Evolutionary conservation across 2,113 vertebrate genomes (phyloP), one percentile per base, ranked within the genome.

Genomic region (Bubo scandiacus): DNA sequence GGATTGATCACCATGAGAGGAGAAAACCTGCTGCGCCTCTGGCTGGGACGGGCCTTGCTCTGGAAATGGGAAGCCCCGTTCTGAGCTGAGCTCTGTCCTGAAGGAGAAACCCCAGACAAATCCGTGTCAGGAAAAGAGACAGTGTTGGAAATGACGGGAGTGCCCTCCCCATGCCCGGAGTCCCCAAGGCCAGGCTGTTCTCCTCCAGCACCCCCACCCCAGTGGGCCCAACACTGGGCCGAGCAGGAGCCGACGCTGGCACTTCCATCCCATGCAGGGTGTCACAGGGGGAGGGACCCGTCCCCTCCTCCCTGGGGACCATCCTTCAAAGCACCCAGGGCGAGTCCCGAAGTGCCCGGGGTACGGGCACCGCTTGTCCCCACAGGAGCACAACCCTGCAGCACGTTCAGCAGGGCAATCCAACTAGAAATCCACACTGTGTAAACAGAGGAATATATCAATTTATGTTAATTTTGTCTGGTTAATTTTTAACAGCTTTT

Each of bases 401-500:
- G 40, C 40, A 42, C 40, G 12, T 14, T 54, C 92, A 92, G 89
- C 88, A 21, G 62, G 92, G 89, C 82, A 92, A 61, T n/a, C 94
- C 51, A 32, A 81, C 96, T 84, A 85, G 91, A 94, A 96, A 89
- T 22, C 45, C 97, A 83, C n/a, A 21, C 88, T 93, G 94, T 40
- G 86, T 70, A 97, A 97, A 98, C 97, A 98, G 88, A 97, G 94
- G 96, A 96, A 86, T 77, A 94, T 23, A 97, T 94, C 97, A 86
- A 95, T 91, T 92, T 65, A 91, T 98, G 97, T 95, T 97, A 97
- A 98, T 98, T 96, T 84, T 83, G 67, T 63, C 97, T 91, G 98
- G 97, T 93, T 98, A 92, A 97, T 98, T 98, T 98, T 96, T 96
- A 97, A 94, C 98, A 98, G 98, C 98, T 96, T 93, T 96, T 91